Base-by-base conservation (phyloP, 2,113 vertebrate genomes). In the Tragelaphus strepsiceros region DNA sequence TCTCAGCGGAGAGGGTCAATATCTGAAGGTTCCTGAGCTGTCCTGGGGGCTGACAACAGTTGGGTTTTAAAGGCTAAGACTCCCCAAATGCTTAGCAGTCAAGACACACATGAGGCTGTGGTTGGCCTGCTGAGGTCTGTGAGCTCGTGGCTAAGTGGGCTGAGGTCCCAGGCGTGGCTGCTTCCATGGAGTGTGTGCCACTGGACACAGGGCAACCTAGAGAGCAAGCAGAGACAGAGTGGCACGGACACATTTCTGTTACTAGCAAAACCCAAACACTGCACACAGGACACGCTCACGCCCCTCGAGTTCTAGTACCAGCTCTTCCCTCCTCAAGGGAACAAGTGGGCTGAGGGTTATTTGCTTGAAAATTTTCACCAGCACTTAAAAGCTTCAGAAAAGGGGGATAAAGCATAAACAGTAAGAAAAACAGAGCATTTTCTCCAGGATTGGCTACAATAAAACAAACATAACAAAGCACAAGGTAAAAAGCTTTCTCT, bases 211-310 rank as follows among this genome's bases (percentile, higher is more conserved):
- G 3, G 32, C n/a, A 35, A 43, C 26, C 1, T 10, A 22, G 53
- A 78, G 35, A 61, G 56, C 51, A 32, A 64, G 74, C 7, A 26
- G 22, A 77, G 56, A 67, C 21, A 86, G 58, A 71, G 64, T 1
- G 26, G 53, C 24, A 28, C 0, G 22, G 26, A 53, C 4, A 35
- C 6, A 9, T 2, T 17, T 59, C 53, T 21, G 16, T 5, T 12
- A 2, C 21, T 11, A 2, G 30, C 58, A 59, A 61, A 74, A 12
- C 54, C 0, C 17, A 6, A 15, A n/a, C 3, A 3, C 15, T 0
- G 35, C 8, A 22, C 80, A 54, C 4, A 9, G 56, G 10, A 21
- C 32, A 24, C 1, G 2, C 1, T 6, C 39, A 53, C 0, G 1
- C 12, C 43, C 24, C 39, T 0, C 1, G 17, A 15, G 1, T 32